Evolutionary conservation across 1,140 invertebrate species (phyloP).

Genomic region (Pteromalus puparum): DNA sequence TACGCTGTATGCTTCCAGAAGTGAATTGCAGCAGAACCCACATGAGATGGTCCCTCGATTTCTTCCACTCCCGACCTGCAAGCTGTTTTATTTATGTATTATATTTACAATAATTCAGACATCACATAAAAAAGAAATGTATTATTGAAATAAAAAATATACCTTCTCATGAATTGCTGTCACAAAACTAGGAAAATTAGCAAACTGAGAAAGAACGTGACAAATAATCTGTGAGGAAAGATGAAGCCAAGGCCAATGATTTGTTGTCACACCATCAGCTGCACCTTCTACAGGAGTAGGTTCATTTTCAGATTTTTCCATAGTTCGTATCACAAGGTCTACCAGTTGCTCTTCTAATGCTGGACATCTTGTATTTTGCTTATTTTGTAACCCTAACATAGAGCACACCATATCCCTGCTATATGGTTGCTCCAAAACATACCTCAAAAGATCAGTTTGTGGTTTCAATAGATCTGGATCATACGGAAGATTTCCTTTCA

Average conservation of each 20-base stretch:
- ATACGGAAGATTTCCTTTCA: conserved; percentile 95
- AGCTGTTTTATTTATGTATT: conserved; percentile 75
- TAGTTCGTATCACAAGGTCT: conserved; percentile 92
- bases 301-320: conserved; percentile 91
- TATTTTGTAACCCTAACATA: conserved; percentile 95
- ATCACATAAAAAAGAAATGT: conserved; percentile 47
- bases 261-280: conserved; percentile 82
- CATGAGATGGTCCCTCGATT: conserved; percentile 96
- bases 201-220: conserved; percentile 96
- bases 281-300: conserved; percentile 75
- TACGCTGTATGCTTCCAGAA: conserved; percentile 96
- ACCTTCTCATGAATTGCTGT: conserved; percentile 91
- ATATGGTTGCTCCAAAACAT: conserved; percentile 96
- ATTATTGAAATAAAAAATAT: conserved; percentile 47
- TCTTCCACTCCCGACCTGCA: conserved; percentile 86
- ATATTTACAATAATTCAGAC: background rate
- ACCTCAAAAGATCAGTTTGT: conserved; percentile 90
- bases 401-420: conserved; percentile 97
- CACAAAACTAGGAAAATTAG: conserved; percentile 94
- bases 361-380: conserved; percentile 92
- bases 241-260: conserved; percentile 93
- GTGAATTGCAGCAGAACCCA: conserved; percentile 98
- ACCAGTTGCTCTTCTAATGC: conserved; percentile 95
- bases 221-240: conserved; percentile 96
- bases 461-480: conserved; percentile 92